phyloP scores from a whole-genome alignment of 1,140 invertebrate genomes.

The Drosophila pachea region DNA sequence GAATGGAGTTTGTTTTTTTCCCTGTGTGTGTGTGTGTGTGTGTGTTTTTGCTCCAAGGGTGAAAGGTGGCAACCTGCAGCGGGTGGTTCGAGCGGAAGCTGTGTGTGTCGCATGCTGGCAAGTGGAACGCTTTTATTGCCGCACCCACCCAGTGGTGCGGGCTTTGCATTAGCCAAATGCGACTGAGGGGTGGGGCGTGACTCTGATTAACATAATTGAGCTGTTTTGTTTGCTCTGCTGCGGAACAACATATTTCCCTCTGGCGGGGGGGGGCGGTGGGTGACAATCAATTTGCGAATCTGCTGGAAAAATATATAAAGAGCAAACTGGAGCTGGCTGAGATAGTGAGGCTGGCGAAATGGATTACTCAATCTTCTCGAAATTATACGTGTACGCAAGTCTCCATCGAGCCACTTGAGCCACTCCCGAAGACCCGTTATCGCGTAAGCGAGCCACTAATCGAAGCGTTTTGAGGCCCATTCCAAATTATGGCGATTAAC shows the following conservation, averaged over 20 bases:
- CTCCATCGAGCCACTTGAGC: too few species aligned
- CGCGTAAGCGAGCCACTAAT: background rate
- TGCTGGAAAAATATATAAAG: background rate
- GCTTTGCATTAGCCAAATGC: conserved; percentile 45
- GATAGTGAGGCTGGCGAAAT: too few species aligned
- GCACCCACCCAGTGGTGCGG: conserved; percentile 8
- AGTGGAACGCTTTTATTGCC: conserved; percentile 46
- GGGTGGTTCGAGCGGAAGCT: conserved; percentile 46
- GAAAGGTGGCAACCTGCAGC: conserved; percentile 64
- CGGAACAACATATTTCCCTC: too few species aligned
- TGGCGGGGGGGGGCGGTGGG: background rate
- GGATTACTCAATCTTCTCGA: too few species aligned
- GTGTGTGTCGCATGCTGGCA: conserved; percentile 33
- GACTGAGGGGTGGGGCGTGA: conserved; percentile 70
- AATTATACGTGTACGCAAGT: too few species aligned
- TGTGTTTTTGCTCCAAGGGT: conserved; percentile 32
- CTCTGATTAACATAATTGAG: conserved; percentile 76
- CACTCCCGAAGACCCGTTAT: background rate
- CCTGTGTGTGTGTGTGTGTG: conserved; percentile 11
- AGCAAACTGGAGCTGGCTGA: background rate
- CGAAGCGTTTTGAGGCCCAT: background rate
- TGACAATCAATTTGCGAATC: conserved; percentile 8
- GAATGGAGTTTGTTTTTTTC: conserved; percentile 67
- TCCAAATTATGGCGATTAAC: conserved; percentile 3
- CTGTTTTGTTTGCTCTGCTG: conserved; percentile 55